Conservation (phyloP, 2,888 invertebrate genomes). For the Andrena bucephala region DNA sequence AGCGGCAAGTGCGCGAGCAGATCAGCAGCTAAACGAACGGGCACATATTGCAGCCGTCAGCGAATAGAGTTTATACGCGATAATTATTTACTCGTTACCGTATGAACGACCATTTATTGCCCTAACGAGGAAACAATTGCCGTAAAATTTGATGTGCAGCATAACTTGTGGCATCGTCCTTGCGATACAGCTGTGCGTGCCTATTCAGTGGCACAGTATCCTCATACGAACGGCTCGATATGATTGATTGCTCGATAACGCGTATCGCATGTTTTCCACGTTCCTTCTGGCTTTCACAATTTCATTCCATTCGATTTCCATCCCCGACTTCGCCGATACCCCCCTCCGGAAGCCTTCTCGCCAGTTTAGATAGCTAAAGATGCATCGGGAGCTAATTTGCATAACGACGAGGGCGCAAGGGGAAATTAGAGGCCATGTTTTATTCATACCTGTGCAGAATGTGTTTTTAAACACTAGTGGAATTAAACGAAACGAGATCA, state of each 20-base stretch:
- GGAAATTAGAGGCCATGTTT: constrained; percentile 7
- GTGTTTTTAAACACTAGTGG: not conserved
- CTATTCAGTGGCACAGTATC: not conserved
- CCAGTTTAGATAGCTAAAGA: not conserved
- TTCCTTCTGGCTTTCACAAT: not conserved
- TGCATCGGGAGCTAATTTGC: not conserved
- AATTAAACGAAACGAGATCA: not conserved
- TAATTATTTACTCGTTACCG: constrained; percentile 31
- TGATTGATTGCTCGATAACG: constrained; percentile 27
- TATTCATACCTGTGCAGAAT: not conserved
- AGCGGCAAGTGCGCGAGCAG: not conserved
- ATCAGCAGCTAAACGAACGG: not conserved
- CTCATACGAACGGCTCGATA: constrained; percentile 19
- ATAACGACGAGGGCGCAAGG: not conserved
- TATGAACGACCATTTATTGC: constrained; percentile 15
- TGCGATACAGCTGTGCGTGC: constrained; percentile 24
- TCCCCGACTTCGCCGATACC: not conserved
- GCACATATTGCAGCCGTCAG: not conserved
- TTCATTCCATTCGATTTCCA: constrained; percentile 1
- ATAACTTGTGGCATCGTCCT: constrained; percentile 8
- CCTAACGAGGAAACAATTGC: constrained; percentile 31
- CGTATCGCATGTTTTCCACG: not conserved
- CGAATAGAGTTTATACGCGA: not conserved
- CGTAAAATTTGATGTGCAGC: constrained; percentile 16
- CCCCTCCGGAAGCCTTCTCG: not conserved